Percentiles rank a stretch among this genome's conserved stretches.
phyloP scores from a whole-genome alignment of 2,888 invertebrate genomes.

The Chaitophorus viminalis region DNA sequence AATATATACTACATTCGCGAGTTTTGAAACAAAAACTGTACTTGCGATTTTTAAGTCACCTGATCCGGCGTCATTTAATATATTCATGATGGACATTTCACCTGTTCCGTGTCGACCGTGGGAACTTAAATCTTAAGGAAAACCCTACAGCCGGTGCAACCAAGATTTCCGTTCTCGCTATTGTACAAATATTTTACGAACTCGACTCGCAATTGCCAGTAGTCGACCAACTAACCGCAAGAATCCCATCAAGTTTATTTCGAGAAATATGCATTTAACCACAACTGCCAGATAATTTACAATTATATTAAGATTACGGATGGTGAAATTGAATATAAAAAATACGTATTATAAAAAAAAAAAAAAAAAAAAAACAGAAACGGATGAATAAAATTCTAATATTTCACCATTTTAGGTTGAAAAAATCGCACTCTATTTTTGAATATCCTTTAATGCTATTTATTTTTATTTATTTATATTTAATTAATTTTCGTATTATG shows the following conservation, averaged over 20 bases:
- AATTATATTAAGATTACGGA: not conserved
- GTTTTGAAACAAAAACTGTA: not conserved
- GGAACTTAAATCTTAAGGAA: not conserved
- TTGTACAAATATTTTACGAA: not conserved
- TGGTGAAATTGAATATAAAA: no score
- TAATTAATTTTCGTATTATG: no score
- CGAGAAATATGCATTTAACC: not conserved
- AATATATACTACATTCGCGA: not conserved
- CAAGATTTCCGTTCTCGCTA: not conserved
- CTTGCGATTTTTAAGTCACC: not conserved
- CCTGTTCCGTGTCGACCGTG: not conserved
- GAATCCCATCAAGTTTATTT: not conserved
- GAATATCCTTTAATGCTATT: no score
- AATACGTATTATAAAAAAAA: no score
- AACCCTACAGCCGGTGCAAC: not conserved
- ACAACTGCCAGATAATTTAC: not conserved
- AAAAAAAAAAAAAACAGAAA: no score
- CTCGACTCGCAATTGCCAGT: not conserved
- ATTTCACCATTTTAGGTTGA: no score
- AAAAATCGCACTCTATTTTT: no score
- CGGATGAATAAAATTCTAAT: no score
- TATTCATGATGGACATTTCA: constrained; percentile 7
- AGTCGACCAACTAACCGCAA: not conserved
- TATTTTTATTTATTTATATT: no score
- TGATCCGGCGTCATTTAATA: not conserved